These are phyloP conservation scores for Drosophila recens DNA, from an alignment of 2,888 invertebrate species.

Conservation along the genomic window DNA sequence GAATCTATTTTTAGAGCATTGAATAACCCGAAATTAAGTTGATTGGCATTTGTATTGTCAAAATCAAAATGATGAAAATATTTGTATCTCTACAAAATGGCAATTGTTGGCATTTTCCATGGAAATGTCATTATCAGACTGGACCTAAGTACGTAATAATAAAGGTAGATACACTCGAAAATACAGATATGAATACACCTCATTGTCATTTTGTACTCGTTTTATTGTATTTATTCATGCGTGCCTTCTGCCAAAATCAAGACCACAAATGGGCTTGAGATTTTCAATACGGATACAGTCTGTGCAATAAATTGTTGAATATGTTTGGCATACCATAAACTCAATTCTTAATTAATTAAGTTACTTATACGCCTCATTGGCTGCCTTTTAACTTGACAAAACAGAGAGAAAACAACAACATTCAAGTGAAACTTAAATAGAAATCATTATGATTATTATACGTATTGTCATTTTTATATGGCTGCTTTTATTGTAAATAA, in stretches of 20 bases:
- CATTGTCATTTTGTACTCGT: conserved; percentile 19
- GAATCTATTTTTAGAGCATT: not conserved
- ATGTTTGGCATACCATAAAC: conserved; percentile 23
- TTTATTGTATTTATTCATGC: conserved; percentile 35
- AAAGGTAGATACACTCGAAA: not conserved
- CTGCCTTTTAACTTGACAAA: not conserved
- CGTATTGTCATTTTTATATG: not conserved
- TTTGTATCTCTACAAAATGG: not conserved
- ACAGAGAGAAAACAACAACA: conserved; percentile 5
- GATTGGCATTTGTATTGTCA: conserved; percentile 15
- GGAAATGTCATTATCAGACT: not conserved
- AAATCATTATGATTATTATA: conserved; percentile 2
- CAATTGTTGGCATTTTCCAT: conserved; percentile 9
- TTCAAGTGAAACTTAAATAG: conserved; percentile 16
- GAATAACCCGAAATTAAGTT: conserved; percentile 4
- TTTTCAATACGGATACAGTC: not conserved
- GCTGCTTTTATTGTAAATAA: no score
- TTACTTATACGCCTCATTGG: conserved; percentile 28
- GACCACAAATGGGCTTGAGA: conserved; percentile 15
- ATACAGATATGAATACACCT: conserved; percentile 6
- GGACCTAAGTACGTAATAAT: not conserved
- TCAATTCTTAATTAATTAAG: conserved; percentile 40
- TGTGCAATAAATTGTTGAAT: not conserved
- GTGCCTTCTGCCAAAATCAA: conserved; percentile 20
- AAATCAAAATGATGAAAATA: not conserved